A percentile compares a stretch with the other conserved stretches of the same genome.
Evolutionary conservation across 2,113 vertebrate genomes (phyloP).

Genomic region (Forbesichthys papilliferus): DNA sequence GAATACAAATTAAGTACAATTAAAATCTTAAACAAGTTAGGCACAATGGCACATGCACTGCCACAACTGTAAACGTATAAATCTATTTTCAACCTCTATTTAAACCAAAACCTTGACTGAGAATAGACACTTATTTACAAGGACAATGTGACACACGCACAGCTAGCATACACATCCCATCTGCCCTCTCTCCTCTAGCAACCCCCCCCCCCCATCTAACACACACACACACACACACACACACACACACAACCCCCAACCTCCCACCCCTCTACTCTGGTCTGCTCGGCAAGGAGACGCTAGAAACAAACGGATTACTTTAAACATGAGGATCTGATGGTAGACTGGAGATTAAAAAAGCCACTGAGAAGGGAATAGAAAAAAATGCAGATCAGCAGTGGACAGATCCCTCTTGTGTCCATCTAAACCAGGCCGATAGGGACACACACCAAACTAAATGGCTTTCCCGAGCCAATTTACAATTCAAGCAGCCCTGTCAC

Average conservation of each 20-base stretch:
- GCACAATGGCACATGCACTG: no score
- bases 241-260: no score
- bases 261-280: conserved; percentile 21
- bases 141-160: not conserved
- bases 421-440: conserved; percentile 62
- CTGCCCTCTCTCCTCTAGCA: conserved; percentile 19
- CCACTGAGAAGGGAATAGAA: conserved; percentile 55
- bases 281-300: conserved; percentile 74
- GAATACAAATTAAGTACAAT: no score
- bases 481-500: conserved; percentile 56
- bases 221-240: no score
- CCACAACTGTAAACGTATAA: no score
- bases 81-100: not conserved
- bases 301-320: conserved; percentile 92
- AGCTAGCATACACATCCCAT: conserved; percentile 54
- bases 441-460: conserved; percentile 63
- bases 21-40: no score
- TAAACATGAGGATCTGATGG: conserved; percentile 77
- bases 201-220: not conserved
- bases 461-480: conserved; percentile 54
- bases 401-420: conserved; percentile 63
- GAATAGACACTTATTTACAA: conserved; percentile 7
- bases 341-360: conserved; percentile 68
- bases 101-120: not conserved
- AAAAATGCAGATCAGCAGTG: conserved; percentile 70